A percentile compares a stretch with the other conserved stretches of the same genome.
These are phyloP conservation scores for Melanotaenia trifasciata DNA, from an alignment of 2,797 vertebrate species.

Conservation along the genomic window DNA sequence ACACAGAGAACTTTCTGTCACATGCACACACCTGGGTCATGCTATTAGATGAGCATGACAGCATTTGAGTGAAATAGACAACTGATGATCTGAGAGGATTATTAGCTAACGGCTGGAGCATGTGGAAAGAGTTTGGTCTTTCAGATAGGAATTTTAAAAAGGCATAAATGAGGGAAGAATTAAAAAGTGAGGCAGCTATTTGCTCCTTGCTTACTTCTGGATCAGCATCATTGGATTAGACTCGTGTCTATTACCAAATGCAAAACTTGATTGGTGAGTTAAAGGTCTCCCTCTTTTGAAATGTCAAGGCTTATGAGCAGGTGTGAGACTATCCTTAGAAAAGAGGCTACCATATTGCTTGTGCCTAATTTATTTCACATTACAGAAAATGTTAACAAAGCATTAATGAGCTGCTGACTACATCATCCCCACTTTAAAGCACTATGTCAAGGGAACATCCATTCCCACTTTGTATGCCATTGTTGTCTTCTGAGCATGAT, in stretches of 20 bases:
- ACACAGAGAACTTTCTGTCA: constrained; percentile 19
- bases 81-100: constrained; percentile 74
- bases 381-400: constrained; percentile 75
- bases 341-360: constrained; percentile 58
- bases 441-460: constrained; percentile 67
- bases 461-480: constrained; percentile 66
- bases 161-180: constrained; percentile 12
- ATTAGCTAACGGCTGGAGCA: constrained; percentile 75
- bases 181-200: constrained; percentile 32
- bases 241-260: constrained; percentile 58
- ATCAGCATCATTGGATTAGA: constrained; percentile 62
- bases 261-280: constrained; percentile 61
- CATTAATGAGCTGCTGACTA: constrained; percentile 73
- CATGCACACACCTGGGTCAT: constrained; percentile 53
- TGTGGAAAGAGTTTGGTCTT: constrained; percentile 65
- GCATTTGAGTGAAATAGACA: constrained; percentile 69
- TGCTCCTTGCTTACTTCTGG: constrained; percentile 41
- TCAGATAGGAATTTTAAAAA: constrained; percentile 34
- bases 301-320: constrained; percentile 71
- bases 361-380: constrained; percentile 74
- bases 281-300: constrained; percentile 65
- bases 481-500: constrained; percentile 53
- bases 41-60: constrained; percentile 61
- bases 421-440: constrained; percentile 69
- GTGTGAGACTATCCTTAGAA: constrained; percentile 54